These are phyloP conservation scores for Sarcophaga bullata DNA, from an alignment of 1,140 invertebrate species.

Conservation along the genomic window DNA sequence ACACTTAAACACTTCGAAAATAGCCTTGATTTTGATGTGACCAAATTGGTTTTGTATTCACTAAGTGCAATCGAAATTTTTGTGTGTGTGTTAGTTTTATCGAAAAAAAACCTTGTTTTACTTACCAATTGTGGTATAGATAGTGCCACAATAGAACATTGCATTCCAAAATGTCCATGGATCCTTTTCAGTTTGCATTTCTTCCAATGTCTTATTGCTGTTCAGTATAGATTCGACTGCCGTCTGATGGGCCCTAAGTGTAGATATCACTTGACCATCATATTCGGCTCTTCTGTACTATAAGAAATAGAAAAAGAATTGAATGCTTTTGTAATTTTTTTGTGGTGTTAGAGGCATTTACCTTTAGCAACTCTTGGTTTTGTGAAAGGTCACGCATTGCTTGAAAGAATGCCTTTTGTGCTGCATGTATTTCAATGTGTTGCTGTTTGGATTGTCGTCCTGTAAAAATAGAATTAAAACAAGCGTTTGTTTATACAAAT, in stretches of 20 bases:
- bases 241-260: slow-evolving; percentile 49
- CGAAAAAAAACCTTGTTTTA: slow-evolving; percentile 36
- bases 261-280: slow-evolving; percentile 47
- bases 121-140: slow-evolving; percentile 94
- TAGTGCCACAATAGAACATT: slow-evolving; percentile 90
- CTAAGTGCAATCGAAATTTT: not conserved
- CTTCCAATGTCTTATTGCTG: slow-evolving; percentile 41
- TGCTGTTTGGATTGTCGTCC: not conserved
- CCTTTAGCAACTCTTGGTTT: slow-evolving; percentile 43
- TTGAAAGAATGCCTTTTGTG: slow-evolving; percentile 51
- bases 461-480: slow-evolving; percentile 21
- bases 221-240: slow-evolving; percentile 52
- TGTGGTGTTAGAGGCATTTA: slow-evolving; percentile 27
- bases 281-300: slow-evolving; percentile 45
- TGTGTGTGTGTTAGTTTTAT: not conserved
- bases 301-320: slow-evolving; percentile 2
- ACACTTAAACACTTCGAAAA: not conserved
- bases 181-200: slow-evolving; percentile 62
- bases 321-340: not conserved
- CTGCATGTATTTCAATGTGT: slow-evolving; percentile 43
- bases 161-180: slow-evolving; percentile 91
- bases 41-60: not conserved
- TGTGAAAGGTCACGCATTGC: slow-evolving; percentile 45
- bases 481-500: not conserved
- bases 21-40: not conserved